Base-by-base conservation (phyloP, 1,140 invertebrate species). In the Pseudomyrmex cubaensis region DNA sequence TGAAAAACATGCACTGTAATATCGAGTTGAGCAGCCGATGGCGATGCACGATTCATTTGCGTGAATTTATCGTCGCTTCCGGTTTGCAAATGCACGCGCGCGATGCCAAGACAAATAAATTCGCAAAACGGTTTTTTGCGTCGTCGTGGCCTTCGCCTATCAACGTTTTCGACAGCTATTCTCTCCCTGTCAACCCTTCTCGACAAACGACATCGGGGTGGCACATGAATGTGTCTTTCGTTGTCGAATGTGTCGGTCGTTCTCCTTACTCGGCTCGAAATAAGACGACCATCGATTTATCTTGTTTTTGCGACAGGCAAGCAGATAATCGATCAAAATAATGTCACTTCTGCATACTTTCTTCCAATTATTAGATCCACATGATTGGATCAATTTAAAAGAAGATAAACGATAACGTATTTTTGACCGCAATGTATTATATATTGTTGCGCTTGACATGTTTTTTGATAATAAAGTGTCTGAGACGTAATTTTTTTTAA, bases 91-190 rank as follows among this genome's bases (percentile, higher is more conserved):
- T 54, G 59, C 66, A 64, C 74, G 17, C 20, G 1, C 22, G 48
- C 52, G 20, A 76, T 50, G 87, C 66, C 85, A 76, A 82, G 56
- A 62, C 50, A 87, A 88, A 87, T 87, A 87, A 87, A 87, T 88
- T 10, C 15, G 17, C 8, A n/a, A 67, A n/a, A 85, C 70, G 44
- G 59, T 75, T 84, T 83, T 67, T 70, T 44, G 10, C 44, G 54
- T 13, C n/a, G 1, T 22, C 13, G n/a, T n/a, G 9, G 54, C 12
- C 25, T 76, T 69, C n/a, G 46, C 15, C 48, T n/a, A 35, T 35
- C 35, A 35, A 35, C 0, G 35, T 35, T 46, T 78, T 54, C 54
- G 54, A 5, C 66, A 86, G 12, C n/a, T 17, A 63, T 66, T 74
- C 67, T 59, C 52, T 54, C 7, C 35, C 15, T 25, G 44, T 61